Conservation (phyloP, 1,140 invertebrate genomes). For the Holcopasites calliopsidis region DNA sequence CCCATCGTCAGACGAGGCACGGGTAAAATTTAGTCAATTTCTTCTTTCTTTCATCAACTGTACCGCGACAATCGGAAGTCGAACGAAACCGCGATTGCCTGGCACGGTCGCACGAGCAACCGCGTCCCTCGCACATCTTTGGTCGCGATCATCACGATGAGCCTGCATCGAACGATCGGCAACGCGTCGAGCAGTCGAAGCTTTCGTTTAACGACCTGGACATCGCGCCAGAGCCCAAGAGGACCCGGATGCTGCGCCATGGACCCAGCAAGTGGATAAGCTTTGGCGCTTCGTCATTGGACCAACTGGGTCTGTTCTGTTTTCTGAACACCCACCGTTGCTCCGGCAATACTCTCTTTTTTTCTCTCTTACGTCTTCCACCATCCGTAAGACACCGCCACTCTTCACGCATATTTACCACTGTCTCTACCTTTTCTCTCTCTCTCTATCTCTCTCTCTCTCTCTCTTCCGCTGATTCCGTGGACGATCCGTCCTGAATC, state of each 20-base stretch:
- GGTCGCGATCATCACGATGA: slow-evolving; percentile 19
- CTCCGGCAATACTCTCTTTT: slow-evolving; percentile 51
- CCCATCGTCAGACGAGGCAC: slow-evolving; percentile 46
- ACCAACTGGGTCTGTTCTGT: slow-evolving; percentile 75
- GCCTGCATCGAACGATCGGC: slow-evolving; percentile 11
- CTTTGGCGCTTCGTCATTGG: slow-evolving; percentile 68
- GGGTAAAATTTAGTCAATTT: slow-evolving; percentile 73
- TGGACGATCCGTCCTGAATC: slow-evolving; percentile 39
- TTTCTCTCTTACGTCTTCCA: slow-evolving; percentile 68
- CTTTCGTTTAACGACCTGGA: neutral
- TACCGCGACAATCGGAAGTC: slow-evolving; percentile 31
- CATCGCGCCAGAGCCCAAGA: slow-evolving; percentile 19
- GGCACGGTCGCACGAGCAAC: slow-evolving; percentile 18
- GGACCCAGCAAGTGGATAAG: slow-evolving; percentile 69
- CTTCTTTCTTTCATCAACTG: slow-evolving; percentile 54
- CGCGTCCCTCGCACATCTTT: slow-evolving; percentile 31
- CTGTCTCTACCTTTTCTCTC: slow-evolving; percentile 60
- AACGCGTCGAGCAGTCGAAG: slow-evolving; percentile 12
- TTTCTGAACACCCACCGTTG: slow-evolving; percentile 73
- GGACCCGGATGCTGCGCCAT: slow-evolving; percentile 50
- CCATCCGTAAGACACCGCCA: slow-evolving; percentile 70
- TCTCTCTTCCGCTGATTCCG: slow-evolving; percentile 50
- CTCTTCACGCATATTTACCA: slow-evolving; percentile 72
- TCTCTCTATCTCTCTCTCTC: neutral
- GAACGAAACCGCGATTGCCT: slow-evolving; percentile 45